Conservation (phyloP, 2,888 invertebrate genomes). For the Diadromus collaris region DNA sequence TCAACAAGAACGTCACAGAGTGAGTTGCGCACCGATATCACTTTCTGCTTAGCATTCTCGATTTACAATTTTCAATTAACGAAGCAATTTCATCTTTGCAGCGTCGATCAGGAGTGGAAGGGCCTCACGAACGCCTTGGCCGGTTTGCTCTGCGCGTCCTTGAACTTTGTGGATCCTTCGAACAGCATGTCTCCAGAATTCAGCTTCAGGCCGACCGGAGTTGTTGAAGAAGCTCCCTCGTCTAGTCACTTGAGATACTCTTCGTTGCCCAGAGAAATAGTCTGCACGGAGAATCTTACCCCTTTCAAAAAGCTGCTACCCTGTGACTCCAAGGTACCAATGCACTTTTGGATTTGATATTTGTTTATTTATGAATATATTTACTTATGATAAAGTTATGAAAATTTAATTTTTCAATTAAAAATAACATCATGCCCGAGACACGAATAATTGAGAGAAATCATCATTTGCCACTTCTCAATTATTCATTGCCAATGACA, state of each 20-base stretch:
- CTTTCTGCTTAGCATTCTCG: not conserved
- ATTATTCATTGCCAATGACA: not conserved
- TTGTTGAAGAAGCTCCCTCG: slow-evolving; percentile 77
- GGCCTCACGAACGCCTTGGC: slow-evolving; percentile 94
- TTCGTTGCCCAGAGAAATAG: slow-evolving; percentile 96
- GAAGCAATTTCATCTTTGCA: slow-evolving; percentile 70
- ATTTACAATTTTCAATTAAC: not conserved
- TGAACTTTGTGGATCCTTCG: slow-evolving; percentile 94
- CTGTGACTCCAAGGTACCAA: slow-evolving; percentile 89
- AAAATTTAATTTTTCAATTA: too few species aligned
- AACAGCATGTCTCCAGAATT: slow-evolving; percentile 93
- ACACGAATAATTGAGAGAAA: too few species aligned
- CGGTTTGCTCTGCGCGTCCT: slow-evolving; percentile 97
- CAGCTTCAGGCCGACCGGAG: slow-evolving; percentile 90
- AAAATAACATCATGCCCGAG: too few species aligned
- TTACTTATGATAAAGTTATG: too few species aligned
- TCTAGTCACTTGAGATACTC: slow-evolving; percentile 88
- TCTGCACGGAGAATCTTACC: slow-evolving; percentile 99
- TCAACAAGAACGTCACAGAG: slow-evolving; percentile 81
- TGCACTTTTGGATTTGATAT: slow-evolving; percentile 18
- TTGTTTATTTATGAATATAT: not conserved
- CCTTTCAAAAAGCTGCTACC: slow-evolving; percentile 99
- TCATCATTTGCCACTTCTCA: too few species aligned
- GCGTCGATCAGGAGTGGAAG: slow-evolving; percentile 93
- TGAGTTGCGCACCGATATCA: slow-evolving; percentile 59